phyloP scores from a whole-genome alignment of 2,113 vertebrate species.

The Crotalus tigris region DNA sequence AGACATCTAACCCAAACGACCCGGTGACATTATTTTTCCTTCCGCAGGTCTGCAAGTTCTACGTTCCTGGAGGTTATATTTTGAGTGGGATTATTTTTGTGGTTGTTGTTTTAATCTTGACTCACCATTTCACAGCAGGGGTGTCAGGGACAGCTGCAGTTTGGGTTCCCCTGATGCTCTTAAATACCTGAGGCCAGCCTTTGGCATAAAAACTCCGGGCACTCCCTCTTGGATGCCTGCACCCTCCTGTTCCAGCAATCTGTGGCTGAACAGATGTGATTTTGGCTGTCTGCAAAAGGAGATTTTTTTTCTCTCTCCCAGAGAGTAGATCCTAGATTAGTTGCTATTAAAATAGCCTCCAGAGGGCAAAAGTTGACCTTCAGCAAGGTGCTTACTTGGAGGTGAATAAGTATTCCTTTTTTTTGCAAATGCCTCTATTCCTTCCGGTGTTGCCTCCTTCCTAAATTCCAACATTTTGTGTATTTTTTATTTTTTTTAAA shows the following conservation, averaged over 20 bases:
- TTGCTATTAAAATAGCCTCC: not conserved
- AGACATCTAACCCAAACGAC: not conserved
- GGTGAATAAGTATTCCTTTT: accelerated
- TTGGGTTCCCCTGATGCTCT: accelerated
- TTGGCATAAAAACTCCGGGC: not conserved
- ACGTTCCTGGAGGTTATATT: not conserved
- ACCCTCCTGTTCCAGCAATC: not conserved
- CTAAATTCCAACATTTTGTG: accelerated
- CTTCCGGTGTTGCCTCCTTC: not conserved
- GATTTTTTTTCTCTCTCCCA: not conserved
- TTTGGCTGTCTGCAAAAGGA: not conserved
- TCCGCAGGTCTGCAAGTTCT: not conserved
- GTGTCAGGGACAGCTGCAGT: not conserved
- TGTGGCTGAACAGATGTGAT: not conserved
- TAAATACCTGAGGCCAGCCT: not conserved
- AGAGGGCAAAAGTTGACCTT: not conserved
- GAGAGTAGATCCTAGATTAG: not conserved
- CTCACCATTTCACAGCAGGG: not conserved
- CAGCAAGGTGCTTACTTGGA: accelerated
- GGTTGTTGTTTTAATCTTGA: not conserved
- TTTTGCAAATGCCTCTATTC: not conserved
- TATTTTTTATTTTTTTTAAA: not conserved
- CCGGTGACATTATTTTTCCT: not conserved
- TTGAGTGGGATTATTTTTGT: not conserved
- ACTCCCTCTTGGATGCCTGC: constrained; percentile 1